Percentiles rank a stretch among this genome's conserved stretches.
phyloP scores from a whole-genome alignment of 1,140 invertebrate genomes.

The Drosophila willistoni region DNA sequence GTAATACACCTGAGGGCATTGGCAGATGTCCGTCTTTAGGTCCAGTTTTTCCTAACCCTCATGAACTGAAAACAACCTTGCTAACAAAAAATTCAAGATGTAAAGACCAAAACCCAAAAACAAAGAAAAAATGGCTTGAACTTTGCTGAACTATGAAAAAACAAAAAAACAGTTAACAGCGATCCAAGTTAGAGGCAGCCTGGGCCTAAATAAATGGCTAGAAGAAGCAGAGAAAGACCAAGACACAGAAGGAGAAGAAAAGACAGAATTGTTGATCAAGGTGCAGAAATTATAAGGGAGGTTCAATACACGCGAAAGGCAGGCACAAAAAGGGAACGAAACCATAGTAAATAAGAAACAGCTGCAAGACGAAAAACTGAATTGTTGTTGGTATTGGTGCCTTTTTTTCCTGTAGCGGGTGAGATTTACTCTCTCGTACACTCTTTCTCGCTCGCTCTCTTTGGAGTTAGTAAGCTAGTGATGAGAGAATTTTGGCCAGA shows the following conservation, averaged over 20 bases:
- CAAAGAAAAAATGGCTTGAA: conserved; percentile 61
- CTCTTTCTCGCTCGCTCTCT: conserved; percentile 5
- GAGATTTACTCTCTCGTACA: conserved; percentile 27
- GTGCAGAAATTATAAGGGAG: conserved; percentile 75
- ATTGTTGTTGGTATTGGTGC: conserved; percentile 29
- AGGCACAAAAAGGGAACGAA: conserved; percentile 60
- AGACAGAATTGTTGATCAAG: conserved; percentile 54
- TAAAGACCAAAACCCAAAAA: neutral
- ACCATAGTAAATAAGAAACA: conserved; percentile 80
- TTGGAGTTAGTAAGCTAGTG: neutral
- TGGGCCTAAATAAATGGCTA: conserved; percentile 56
- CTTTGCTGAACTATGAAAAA: conserved; percentile 67
- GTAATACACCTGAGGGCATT: neutral
- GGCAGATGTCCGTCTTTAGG: neutral
- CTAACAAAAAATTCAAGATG: conserved; percentile 17
- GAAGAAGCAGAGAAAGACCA: conserved; percentile 40
- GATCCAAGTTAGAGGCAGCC: conserved; percentile 35
- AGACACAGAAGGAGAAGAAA: conserved; percentile 37
- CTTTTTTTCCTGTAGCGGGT: conserved; percentile 12
- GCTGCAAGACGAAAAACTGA: conserved; percentile 55
- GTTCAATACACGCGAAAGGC: conserved; percentile 70
- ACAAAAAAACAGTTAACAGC: conserved; percentile 58
- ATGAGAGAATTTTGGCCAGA: neutral
- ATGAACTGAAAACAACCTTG: conserved; percentile 46
- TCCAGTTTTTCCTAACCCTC: neutral